These are phyloP conservation scores for Phlogophora meticulosa DNA, from an alignment of 2,888 invertebrate genomes.

Conservation along the genomic window DNA sequence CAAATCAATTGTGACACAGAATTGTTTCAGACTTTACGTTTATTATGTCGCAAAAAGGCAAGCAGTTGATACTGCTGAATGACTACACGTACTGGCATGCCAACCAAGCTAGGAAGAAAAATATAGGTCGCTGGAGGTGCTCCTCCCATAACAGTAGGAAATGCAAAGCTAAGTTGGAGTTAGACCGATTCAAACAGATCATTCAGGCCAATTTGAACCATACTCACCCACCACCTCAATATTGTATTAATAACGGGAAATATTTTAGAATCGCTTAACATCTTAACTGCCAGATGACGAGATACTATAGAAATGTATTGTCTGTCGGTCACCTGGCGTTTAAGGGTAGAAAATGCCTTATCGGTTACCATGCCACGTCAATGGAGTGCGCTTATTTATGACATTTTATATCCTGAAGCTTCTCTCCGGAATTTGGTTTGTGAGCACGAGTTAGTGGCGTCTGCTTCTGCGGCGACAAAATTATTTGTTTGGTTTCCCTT, in stretches of 20 bases:
- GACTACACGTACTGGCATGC: constrained; percentile 63
- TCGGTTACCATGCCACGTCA: not conserved
- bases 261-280: constrained; percentile 37
- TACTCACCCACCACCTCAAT: constrained; percentile 42
- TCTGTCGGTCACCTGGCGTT: no score
- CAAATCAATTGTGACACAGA: constrained; percentile 8
- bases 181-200: constrained; percentile 39
- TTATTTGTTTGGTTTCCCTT: no score
- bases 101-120: constrained; percentile 28
- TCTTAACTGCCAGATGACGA: no score
- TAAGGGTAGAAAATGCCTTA: no score
- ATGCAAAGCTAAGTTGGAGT: constrained; percentile 51
- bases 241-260: constrained; percentile 39
- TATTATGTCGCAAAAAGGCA: constrained; percentile 61
- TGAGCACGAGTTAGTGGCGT: no score
- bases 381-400: not conserved
- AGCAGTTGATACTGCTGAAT: constrained; percentile 58
- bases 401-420: not conserved
- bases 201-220: constrained; percentile 45
- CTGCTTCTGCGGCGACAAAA: no score
- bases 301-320: no score
- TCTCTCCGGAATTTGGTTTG: no score
- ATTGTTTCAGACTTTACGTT: constrained; percentile 52
- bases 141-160: constrained; percentile 49
- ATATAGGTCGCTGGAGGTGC: constrained; percentile 40